A percentile compares a stretch with the other conserved stretches of the same genome.
These are phyloP conservation scores for Athene noctua DNA, from an alignment of 2,113 vertebrate species.

Conservation along the genomic window DNA sequence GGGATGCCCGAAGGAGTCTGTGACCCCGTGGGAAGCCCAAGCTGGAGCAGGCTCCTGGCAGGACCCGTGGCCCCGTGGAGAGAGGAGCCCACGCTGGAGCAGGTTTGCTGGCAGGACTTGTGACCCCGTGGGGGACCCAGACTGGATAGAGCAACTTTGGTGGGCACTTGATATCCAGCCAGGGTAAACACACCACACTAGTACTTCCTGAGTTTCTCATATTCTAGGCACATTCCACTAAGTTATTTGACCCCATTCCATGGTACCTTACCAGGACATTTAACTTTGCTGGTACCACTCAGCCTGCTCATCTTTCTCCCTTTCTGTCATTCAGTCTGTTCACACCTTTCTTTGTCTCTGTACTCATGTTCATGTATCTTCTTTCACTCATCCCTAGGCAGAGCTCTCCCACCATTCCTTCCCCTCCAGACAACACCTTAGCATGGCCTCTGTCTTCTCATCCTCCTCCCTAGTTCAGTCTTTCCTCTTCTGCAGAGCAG, in stretches of 20 bases:
- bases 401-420: neutral
- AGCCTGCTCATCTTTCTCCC: neutral
- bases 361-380: neutral
- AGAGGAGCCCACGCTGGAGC: neutral
- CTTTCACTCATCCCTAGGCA: neutral
- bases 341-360: neutral
- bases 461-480: neutral
- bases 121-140: neutral
- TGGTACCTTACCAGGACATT: neutral
- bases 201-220: neutral
- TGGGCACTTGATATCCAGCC: neutral
- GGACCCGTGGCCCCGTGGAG: too few species aligned
- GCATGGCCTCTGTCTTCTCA: neutral
- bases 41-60: too few species aligned
- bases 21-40: neutral
- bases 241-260: neutral
- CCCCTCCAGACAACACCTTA: fast-evolving
- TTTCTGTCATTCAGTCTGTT: neutral
- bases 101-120: neutral
- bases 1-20: neutral
- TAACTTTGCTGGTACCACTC: neutral
- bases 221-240: neutral
- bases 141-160: neutral
- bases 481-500: neutral
- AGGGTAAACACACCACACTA: neutral